Evolutionary conservation across 2,113 vertebrate genomes (phyloP).

Genomic region (Octodon degus): DNA sequence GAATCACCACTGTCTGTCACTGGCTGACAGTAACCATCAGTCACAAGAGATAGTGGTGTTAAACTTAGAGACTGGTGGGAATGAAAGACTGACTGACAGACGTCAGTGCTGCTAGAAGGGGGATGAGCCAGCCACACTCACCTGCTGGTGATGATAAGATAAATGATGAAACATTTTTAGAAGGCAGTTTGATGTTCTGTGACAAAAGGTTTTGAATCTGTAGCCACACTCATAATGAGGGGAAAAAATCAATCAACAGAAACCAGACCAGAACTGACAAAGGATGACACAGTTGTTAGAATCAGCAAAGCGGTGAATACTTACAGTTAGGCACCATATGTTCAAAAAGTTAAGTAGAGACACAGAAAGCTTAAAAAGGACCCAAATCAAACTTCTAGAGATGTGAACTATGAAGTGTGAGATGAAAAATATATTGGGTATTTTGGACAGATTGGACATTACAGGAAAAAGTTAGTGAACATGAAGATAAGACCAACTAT

Average conservation of each 20-base stretch:
- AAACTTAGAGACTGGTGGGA: neutral
- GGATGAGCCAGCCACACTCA: neutral
- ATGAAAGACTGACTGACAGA: neutral
- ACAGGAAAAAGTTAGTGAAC: neutral
- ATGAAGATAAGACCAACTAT: neutral
- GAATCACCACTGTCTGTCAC: neutral
- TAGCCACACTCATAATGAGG: neutral
- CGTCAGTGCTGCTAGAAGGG: neutral
- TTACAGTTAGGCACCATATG: neutral
- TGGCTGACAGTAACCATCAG: neutral
- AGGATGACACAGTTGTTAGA: conserved; percentile 34
- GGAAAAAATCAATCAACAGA: conserved; percentile 22
- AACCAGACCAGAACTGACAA: conserved; percentile 5
- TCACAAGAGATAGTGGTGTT: neutral
- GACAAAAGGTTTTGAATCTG: conserved; percentile 11
- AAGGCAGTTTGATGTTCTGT: neutral
- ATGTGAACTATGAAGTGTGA: neutral
- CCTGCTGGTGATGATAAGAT: neutral
- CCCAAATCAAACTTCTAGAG: neutral
- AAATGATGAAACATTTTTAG: neutral
- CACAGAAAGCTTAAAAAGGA: neutral
- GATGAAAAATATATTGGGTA: neutral
- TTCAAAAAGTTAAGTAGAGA: conserved; percentile 28
- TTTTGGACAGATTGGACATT: neutral
- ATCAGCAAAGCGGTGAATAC: neutral